A percentile compares a stretch with the other conserved stretches of the same genome.
These are phyloP conservation scores for Micromussa lordhowensis DNA, from an alignment of 92 coral and sea anemone species.

Conservation along the genomic window DNA sequence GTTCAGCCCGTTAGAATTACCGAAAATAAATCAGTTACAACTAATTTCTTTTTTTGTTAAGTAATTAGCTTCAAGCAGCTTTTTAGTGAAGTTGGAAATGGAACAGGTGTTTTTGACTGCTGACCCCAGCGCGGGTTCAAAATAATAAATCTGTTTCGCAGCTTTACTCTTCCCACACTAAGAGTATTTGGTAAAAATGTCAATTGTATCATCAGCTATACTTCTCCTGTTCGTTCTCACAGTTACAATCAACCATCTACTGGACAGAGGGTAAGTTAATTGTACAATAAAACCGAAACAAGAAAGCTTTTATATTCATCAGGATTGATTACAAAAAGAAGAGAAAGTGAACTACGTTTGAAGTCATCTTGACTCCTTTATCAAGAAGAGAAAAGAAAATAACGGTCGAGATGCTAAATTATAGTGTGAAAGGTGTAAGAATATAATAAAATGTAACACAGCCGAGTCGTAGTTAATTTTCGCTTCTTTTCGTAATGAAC, in stretches of 20 bases:
- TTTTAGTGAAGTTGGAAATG: neutral
- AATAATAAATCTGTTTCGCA: neutral
- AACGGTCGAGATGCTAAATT: no score
- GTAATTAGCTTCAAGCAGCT: conserved; percentile 12
- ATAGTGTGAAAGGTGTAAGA: no score
- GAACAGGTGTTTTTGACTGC: neutral
- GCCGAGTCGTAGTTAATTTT: no score
- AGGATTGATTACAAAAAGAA: no score
- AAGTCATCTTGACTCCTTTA: no score
- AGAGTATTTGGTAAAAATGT: neutral
- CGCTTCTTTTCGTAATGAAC: no score
- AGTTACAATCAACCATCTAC: neutral
- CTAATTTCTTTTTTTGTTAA: neutral
- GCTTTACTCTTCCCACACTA: neutral
- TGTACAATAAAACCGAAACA: neutral
- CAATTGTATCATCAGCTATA: conserved; percentile 16
- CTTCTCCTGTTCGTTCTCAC: conserved; percentile 16
- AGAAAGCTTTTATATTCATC: neutral
- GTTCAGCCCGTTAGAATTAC: neutral
- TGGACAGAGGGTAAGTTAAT: conserved; percentile 16
- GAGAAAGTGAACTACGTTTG: no score
- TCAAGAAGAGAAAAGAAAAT: no score
- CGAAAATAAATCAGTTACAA: neutral
- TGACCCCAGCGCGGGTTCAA: neutral
- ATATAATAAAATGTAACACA: no score